Evolutionary conservation across 2,797 vertebrate species (phyloP).

Genomic region (Telmatherina bonti): DNA sequence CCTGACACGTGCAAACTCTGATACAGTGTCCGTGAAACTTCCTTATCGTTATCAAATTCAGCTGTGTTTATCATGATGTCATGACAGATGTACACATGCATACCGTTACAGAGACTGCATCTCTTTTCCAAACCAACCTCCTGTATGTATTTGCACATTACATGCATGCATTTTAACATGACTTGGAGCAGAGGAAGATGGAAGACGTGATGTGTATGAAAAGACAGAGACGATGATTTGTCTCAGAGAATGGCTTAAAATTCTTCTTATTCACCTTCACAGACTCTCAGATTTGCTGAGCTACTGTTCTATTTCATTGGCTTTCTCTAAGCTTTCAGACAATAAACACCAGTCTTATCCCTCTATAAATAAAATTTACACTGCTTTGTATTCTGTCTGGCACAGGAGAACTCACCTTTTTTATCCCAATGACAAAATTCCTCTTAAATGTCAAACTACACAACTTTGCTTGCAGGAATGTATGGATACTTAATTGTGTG

Average conservation of each 20-base stretch:
- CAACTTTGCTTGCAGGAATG: no score
- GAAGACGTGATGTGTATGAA: conserved; percentile 21
- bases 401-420: background rate
- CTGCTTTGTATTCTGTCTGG: conserved; percentile 5
- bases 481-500: no score
- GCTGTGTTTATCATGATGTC: conserved; percentile 18
- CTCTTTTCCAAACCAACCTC: conserved; percentile 22
- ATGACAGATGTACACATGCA: conserved; percentile 39
- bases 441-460: no score
- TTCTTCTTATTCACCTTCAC: conserved; percentile 15
- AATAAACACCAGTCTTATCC: conserved; percentile 19
- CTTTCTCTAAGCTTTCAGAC: conserved; percentile 21
- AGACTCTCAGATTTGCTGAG: background rate
- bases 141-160: conserved; percentile 13
- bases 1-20: conserved; percentile 12
- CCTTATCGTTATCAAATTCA: conserved; percentile 14
- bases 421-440: conserved; percentile 4
- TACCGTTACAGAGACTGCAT: conserved; percentile 21
- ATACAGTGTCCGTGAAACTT: conserved; percentile 20
- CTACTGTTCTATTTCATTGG: conserved; percentile 9
- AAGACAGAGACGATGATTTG: no score
- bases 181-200: conserved; percentile 20
- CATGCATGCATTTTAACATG: conserved; percentile 29
- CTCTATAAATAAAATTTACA: background rate
- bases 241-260: conserved; percentile 13